Percentiles rank a stretch among this genome's conserved stretches.
Evolutionary conservation across 2,888 invertebrate genomes (phyloP).

Genomic region (Tetheella fluctuosa): DNA sequence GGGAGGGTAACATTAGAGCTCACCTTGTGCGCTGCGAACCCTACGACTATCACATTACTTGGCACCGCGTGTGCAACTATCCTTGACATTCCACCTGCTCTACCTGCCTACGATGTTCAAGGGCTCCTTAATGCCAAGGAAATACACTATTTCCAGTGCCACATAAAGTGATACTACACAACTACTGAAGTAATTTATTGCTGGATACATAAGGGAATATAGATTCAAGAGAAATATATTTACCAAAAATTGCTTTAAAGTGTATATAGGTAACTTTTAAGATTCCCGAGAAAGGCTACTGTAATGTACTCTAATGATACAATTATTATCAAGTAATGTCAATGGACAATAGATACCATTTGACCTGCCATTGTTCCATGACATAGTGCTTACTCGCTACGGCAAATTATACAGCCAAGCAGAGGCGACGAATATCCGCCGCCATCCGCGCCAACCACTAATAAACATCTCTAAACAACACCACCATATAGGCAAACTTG

Average conservation of each 20-base stretch:
- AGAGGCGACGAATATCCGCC: slow-evolving; percentile 66
- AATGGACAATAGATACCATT: slow-evolving; percentile 84
- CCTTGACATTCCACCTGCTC: slow-evolving; percentile 33
- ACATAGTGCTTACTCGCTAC: slow-evolving; percentile 79
- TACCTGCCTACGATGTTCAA: slow-evolving; percentile 14
- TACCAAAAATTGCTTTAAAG: slow-evolving; percentile 80
- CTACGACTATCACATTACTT: slow-evolving; percentile 67
- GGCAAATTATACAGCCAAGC: slow-evolving; percentile 79
- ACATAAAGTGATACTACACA: slow-evolving; percentile 75
- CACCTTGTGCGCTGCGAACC: slow-evolving; percentile 84
- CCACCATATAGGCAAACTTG: slow-evolving; percentile 77
- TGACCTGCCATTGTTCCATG: slow-evolving; percentile 79
- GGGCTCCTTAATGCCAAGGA: slow-evolving; percentile 31
- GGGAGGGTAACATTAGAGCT: slow-evolving; percentile 83
- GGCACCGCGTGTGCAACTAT: slow-evolving; percentile 53
- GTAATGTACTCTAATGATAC: slow-evolving; percentile 84
- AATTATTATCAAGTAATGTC: slow-evolving; percentile 84
- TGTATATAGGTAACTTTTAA: slow-evolving; percentile 84
- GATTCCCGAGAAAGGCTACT: slow-evolving; percentile 83
- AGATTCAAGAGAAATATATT: slow-evolving; percentile 83
- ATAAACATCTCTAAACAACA: slow-evolving; percentile 78
- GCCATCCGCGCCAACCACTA: slow-evolving; percentile 63
- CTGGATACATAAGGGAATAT: slow-evolving; percentile 84
- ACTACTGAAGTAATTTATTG: slow-evolving; percentile 82
- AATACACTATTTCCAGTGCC: slow-evolving; percentile 56